A percentile compares a stretch with the other conserved stretches of the same genome.
These are phyloP conservation scores for Tetragnatha versicolor DNA, from an alignment of 1,140 invertebrate species.

Conservation along the genomic window DNA sequence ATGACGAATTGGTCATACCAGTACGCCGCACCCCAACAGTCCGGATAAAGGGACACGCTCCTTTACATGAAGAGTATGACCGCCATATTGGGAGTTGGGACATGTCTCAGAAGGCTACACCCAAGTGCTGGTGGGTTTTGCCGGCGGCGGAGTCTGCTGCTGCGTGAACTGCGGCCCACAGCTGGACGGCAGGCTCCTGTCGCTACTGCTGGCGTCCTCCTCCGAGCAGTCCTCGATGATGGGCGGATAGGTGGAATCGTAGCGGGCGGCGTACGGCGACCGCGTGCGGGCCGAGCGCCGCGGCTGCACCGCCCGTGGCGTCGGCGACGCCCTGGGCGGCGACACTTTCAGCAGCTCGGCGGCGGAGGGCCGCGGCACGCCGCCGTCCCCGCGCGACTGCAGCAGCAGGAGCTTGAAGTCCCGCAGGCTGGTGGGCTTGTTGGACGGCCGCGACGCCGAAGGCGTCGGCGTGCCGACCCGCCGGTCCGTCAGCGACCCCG, in stretches of 20 bases:
- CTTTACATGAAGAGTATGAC: too few relatives aligned
- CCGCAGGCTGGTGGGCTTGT: slow-evolving; percentile 62
- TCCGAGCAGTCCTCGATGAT: slow-evolving; percentile 54
- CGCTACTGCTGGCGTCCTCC: neutral
- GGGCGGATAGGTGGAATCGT: slow-evolving; percentile 52
- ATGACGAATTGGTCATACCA: too few relatives aligned
- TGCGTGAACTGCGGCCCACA: neutral
- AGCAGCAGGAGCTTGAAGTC: slow-evolving; percentile 83
- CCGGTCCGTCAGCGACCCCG: slow-evolving; percentile 8
- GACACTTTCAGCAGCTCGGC: slow-evolving; percentile 82
- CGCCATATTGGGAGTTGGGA: too few relatives aligned
- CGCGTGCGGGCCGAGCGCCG: slow-evolving; percentile 37
- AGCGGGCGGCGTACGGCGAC: slow-evolving; percentile 42
- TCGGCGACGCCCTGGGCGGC: slow-evolving; percentile 45
- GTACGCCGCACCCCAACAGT: too few relatives aligned
- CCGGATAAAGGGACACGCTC: too few relatives aligned
- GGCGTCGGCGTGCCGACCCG: neutral
- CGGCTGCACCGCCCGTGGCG: slow-evolving; percentile 33
- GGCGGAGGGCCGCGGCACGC: slow-evolving; percentile 74
- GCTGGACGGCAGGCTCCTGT: slow-evolving; percentile 1
- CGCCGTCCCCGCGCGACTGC: slow-evolving; percentile 70
- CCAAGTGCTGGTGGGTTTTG: slow-evolving; percentile 39
- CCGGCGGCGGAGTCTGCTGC: neutral
- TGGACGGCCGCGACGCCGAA: slow-evolving; percentile 53
- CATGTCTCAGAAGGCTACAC: too few relatives aligned